phyloP scores from a whole-genome alignment of 2,797 vertebrate species.

The Pampus argenteus region DNA sequence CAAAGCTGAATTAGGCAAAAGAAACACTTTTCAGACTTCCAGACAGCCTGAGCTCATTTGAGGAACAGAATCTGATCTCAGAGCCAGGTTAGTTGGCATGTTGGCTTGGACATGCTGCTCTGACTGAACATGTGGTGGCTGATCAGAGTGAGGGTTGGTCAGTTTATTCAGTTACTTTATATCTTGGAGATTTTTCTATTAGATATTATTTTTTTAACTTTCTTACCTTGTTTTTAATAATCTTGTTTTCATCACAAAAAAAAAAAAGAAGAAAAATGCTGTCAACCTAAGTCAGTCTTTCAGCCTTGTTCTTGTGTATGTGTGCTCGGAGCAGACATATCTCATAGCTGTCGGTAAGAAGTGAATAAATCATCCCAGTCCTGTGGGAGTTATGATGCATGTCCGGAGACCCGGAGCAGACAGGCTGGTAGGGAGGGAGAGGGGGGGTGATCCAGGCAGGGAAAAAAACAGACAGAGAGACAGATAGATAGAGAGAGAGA shows the following conservation, averaged over 20 bases:
- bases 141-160: slow-evolving; percentile 9
- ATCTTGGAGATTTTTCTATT: neutral
- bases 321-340: slow-evolving; percentile 48
- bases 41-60: slow-evolving; percentile 66
- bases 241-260: neutral
- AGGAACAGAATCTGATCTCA: slow-evolving; percentile 47
- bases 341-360: slow-evolving; percentile 52
- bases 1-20: slow-evolving; percentile 58
- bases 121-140: slow-evolving; percentile 21
- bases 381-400: slow-evolving; percentile 66
- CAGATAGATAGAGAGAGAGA: neutral
- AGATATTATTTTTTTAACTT: neutral
- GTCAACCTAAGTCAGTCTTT: neutral
- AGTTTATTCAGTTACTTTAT: neutral
- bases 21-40: slow-evolving; percentile 63
- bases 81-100: slow-evolving; percentile 31
- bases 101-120: slow-evolving; percentile 24
- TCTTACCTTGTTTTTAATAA: neutral
- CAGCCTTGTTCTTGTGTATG: neutral
- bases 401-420: slow-evolving; percentile 52
- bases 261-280: neutral
- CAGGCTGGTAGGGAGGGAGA: slow-evolving; percentile 12
- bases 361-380: slow-evolving; percentile 69
- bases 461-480: slow-evolving; percentile 27
- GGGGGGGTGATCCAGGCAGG: slow-evolving; percentile 18